phyloP scores from a whole-genome alignment of 2,888 invertebrate species.

The Amblyjoppa proteus region DNA sequence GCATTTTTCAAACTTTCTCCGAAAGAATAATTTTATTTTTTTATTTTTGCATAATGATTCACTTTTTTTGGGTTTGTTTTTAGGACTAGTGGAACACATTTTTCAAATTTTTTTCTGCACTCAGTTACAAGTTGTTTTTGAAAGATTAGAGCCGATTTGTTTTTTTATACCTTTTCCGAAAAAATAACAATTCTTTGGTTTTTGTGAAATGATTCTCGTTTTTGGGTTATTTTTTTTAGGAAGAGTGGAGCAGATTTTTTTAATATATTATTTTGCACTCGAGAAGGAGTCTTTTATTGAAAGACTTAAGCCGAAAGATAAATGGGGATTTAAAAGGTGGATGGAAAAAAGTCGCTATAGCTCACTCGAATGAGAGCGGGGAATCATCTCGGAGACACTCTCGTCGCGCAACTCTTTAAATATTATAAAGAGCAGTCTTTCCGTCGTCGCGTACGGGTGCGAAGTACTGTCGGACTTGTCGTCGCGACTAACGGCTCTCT shows the following conservation, averaged over 20 bases:
- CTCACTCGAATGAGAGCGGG: slow-evolving; percentile 17
- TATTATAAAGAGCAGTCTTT: slow-evolving; percentile 35
- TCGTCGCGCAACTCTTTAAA: slow-evolving; percentile 42
- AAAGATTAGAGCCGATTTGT: neutral
- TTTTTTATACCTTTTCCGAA: too few relatives aligned
- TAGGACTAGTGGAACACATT: neutral
- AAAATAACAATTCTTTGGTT: neutral
- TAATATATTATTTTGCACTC: neutral
- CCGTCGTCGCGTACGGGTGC: neutral
- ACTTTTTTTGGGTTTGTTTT: neutral
- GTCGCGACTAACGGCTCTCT: slow-evolving; percentile 43
- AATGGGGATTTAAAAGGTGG: slow-evolving; percentile 43
- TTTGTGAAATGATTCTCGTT: neutral
- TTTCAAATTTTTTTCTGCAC: neutral
- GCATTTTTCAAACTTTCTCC: too few relatives aligned
- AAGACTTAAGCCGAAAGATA: slow-evolving; percentile 32
- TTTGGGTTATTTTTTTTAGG: neutral
- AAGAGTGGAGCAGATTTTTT: neutral
- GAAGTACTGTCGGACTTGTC: slow-evolving; percentile 6
- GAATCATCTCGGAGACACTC: slow-evolving; percentile 23
- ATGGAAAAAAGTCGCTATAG: slow-evolving; percentile 4
- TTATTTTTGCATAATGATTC: neutral
- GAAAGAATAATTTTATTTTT: neutral
- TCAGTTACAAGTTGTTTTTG: neutral
- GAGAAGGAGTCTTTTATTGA: neutral